These are phyloP conservation scores for Scaptomyza flava DNA, from an alignment of 2,888 invertebrate species.

Conservation along the genomic window DNA sequence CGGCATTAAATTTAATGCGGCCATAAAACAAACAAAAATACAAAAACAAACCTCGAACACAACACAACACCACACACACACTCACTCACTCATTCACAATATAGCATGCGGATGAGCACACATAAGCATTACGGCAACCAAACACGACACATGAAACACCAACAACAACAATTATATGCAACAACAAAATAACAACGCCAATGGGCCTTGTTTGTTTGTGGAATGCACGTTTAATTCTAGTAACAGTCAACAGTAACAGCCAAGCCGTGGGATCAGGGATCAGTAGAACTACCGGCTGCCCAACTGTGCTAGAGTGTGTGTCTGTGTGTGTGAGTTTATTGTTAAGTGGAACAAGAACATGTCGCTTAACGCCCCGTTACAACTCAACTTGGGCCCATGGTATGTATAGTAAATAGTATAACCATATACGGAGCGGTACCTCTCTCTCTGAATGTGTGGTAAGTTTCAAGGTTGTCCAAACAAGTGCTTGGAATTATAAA, in stretches of 20 bases:
- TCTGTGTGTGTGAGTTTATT: constrained; percentile 30
- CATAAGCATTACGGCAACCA: constrained; percentile 65
- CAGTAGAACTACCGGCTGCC: constrained; percentile 20
- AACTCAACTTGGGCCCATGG: constrained; percentile 72
- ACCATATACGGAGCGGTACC: constrained; percentile 35
- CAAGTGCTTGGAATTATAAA: constrained; percentile 3
- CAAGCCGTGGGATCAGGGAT: constrained; percentile 15
- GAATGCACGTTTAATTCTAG: constrained; percentile 31
- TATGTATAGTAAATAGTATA: constrained; percentile 2
- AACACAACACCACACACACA: constrained; percentile 8
- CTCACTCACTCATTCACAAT: constrained; percentile 36
- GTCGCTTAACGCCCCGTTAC: constrained; percentile 71
- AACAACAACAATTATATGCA: constrained; percentile 35
- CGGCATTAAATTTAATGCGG: constrained; percentile 78
- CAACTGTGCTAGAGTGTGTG: constrained; percentile 2
- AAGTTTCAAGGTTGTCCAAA: background rate
- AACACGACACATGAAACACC: constrained; percentile 66
- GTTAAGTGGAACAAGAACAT: constrained; percentile 68
- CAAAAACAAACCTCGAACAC: constrained; percentile 13
- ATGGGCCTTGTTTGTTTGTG: constrained; percentile 29
- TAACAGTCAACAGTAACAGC: constrained; percentile 14
- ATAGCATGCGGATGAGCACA: constrained; percentile 17
- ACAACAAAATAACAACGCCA: constrained; percentile 50
- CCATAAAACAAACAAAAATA: constrained; percentile 79
- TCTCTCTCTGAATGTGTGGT: background rate